phyloP scores from a whole-genome alignment of 2,888 invertebrate genomes.

The Diplolepis rosae region DNA sequence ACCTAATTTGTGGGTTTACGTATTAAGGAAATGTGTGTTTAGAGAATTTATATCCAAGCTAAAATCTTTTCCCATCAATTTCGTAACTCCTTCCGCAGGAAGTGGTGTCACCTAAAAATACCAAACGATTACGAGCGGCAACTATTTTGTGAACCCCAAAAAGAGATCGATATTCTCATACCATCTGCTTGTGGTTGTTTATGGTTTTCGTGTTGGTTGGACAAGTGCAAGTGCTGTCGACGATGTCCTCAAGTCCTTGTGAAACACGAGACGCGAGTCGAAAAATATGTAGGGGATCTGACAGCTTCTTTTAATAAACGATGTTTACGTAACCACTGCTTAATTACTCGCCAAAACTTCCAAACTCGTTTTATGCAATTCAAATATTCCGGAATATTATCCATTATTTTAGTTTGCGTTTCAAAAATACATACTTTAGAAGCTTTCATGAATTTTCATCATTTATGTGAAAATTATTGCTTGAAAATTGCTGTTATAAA shows the following conservation, averaged over 20 bases:
- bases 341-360: background rate
- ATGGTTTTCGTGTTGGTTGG: conserved; percentile 7
- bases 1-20: too few relatives aligned
- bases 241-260: background rate
- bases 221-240: background rate
- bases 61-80: background rate
- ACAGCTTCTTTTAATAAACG: conserved; percentile 9
- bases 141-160: background rate
- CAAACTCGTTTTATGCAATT: conserved; percentile 1
- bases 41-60: background rate
- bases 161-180: background rate
- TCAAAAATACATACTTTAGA: background rate
- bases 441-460: too few relatives aligned
- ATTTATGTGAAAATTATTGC: too few relatives aligned
- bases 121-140: too few relatives aligned
- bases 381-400: background rate
- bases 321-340: conserved; percentile 3
- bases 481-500: background rate
- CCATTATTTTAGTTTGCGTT: background rate
- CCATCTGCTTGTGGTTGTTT: background rate
- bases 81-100: background rate
- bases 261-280: background rate
- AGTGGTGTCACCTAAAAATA: background rate
- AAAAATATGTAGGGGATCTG: background rate
- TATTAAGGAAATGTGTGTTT: too few relatives aligned